Evolutionary conservation across 64 coral and sea anemone genomes (phyloP), one percentile per base, ranked within the genome.

Genomic region (Stylophora pistillata): DNA sequence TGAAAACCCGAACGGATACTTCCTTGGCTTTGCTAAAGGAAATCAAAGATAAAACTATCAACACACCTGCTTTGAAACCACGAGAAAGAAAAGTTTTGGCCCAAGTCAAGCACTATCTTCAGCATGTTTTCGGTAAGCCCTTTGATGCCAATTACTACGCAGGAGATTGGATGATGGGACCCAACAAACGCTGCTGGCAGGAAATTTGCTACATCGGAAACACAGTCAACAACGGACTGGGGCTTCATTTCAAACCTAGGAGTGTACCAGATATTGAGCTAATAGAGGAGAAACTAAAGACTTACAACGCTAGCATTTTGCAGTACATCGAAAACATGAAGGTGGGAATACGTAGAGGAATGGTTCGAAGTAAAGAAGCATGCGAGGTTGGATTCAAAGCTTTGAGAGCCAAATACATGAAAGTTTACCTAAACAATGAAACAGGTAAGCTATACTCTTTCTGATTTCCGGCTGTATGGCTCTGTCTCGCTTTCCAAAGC

Each of bases 151-250:
- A 95, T 26, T 95, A 95, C 58, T 95, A 91, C 59, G 81, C 89
- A 6, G 94, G 94, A 3, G 94, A 87, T 31, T 95, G 94, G 94
- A 84, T 95, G 63, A 66, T 95, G 70, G 94, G 94, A 17, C 94
- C 94, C 62, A 91, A 95, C 34, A 83, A 70, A 59, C 91, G 91
- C 59, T 95, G 94, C 18, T 95, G 89, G 89, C 76, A 95, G 53
- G 78, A 82, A 12, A 88, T 95, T 14, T 95, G 94, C 64, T 54
- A 20, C 30, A 56, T 88, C 4, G 88, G 88, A 6, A 20, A 57
- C 3, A 10, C 59, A 55, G 52, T 78, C 27, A 1, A 25, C 29
- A 30, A 25, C 59, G 71, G 83, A 57, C 54, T 55, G n/a, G 73
- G 54, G 52, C 55, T 76, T 27, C 53, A 87, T 13, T 80, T 83